phyloP scores from a whole-genome alignment of 2,113 vertebrate genomes.

The Shinisaurus crocodilurus region DNA sequence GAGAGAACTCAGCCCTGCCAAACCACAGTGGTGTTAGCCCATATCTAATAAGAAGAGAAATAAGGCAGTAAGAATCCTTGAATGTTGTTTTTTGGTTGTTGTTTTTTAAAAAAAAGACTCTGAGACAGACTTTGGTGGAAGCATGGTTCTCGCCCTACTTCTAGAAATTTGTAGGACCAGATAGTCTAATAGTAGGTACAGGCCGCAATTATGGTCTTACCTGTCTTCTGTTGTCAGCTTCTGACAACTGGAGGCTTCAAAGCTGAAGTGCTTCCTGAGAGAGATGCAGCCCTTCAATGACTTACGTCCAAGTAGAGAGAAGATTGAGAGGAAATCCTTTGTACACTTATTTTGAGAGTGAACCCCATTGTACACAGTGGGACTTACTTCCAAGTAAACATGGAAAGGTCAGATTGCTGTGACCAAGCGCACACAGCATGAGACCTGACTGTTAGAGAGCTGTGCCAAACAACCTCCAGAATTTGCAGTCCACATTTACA shows the following conservation, averaged over 20 bases:
- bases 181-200: neutral
- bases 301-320: neutral
- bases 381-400: conserved; percentile 10
- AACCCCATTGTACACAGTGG: neutral
- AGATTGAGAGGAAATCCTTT: neutral
- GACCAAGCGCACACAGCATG: neutral
- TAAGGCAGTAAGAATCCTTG: too few relatives aligned
- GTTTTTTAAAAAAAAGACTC: neutral
- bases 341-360: neutral
- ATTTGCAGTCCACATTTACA: neutral
- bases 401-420: conserved; percentile 2
- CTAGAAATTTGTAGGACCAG: neutral
- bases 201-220: neutral
- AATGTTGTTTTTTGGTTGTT: too few relatives aligned
- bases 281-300: neutral
- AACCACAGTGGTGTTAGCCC: too few relatives aligned
- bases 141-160: neutral
- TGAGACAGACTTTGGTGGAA: too few relatives aligned
- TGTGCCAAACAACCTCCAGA: neutral
- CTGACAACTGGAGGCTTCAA: neutral
- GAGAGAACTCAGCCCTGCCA: too few relatives aligned
- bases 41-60: too few relatives aligned
- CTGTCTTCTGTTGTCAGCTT: neutral
- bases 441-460: neutral
- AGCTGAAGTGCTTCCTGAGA: too few relatives aligned